Conservation (phyloP, 2,888 invertebrate species). For the Oscheius sp. region DNA sequence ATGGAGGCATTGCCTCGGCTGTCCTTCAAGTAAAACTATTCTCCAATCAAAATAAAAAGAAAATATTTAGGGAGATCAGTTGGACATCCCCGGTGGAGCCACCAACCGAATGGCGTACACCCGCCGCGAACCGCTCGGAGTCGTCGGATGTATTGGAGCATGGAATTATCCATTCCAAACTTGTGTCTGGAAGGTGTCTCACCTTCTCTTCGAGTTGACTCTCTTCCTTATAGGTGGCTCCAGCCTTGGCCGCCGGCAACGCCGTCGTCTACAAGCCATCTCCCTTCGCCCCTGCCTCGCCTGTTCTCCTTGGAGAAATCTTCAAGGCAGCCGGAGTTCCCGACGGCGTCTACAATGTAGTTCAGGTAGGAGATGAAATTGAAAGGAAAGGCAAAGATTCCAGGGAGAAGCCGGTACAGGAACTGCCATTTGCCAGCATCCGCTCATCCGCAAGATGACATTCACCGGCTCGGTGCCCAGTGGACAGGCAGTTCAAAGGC, state of each 20-base stretch:
- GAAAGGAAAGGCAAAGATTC: too few relatives aligned
- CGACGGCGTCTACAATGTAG: constrained; percentile 76
- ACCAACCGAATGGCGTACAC: constrained; percentile 64
- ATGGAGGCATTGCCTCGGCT: constrained; percentile 63
- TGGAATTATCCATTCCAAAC: constrained; percentile 69
- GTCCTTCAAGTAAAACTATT: constrained; percentile 45
- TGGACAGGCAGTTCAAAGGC: constrained; percentile 74
- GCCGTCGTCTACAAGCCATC: constrained; percentile 78
- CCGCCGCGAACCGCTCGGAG: constrained; percentile 62
- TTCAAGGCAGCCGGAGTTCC: constrained; percentile 77
- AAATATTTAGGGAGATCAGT: constrained; percentile 49
- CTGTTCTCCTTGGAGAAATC: constrained; percentile 77
- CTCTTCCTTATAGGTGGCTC: constrained; percentile 70
- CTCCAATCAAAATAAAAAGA: constrained; percentile 16
- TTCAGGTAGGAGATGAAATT: constrained; percentile 70
- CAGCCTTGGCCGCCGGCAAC: constrained; percentile 77
- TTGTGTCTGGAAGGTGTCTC: constrained; percentile 56
- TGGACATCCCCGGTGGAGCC: constrained; percentile 60
- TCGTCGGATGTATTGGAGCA: constrained; percentile 65
- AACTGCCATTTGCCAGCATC: constrained; percentile 74
- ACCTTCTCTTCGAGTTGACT: neutral
- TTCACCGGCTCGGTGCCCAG: constrained; percentile 77
- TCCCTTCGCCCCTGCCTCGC: constrained; percentile 77
- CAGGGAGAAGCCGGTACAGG: constrained; percentile 76
- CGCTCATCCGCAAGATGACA: constrained; percentile 76